These are phyloP conservation scores for Linurgus olivaceus DNA, from an alignment of 2,797 vertebrate species.

Conservation along the genomic window DNA sequence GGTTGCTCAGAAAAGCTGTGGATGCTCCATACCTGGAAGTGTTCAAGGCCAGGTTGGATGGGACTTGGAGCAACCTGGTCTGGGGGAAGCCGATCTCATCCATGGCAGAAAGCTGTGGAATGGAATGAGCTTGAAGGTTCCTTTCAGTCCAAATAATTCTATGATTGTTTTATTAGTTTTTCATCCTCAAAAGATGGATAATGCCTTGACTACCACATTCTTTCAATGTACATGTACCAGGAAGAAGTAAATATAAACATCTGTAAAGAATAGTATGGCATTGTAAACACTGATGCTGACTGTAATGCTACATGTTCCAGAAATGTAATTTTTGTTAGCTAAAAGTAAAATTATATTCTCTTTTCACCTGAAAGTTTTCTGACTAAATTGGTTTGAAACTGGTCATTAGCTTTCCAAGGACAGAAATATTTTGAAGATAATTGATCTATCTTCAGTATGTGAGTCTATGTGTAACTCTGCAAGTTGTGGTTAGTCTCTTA, in stretches of 20 bases:
- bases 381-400: background rate
- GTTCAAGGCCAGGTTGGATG: background rate
- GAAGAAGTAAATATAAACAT: background rate
- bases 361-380: background rate
- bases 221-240: background rate
- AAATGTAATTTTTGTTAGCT: background rate
- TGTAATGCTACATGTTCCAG: background rate
- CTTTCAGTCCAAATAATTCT: background rate
- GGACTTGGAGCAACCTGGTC: background rate
- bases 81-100: rapidly evolving
- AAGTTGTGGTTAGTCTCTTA: background rate
- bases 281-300: background rate
- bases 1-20: background rate
- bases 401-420: background rate
- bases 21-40: background rate
- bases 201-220: background rate
- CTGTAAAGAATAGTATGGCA: background rate
- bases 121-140: background rate
- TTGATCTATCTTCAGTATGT: background rate
- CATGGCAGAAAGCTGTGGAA: background rate
- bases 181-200: background rate
- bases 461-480: background rate
- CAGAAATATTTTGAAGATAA: background rate
- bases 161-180: background rate
- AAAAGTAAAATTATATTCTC: background rate